phyloP scores from a whole-genome alignment of 2,888 invertebrate genomes.

The Synanthedon vespiformis region DNA sequence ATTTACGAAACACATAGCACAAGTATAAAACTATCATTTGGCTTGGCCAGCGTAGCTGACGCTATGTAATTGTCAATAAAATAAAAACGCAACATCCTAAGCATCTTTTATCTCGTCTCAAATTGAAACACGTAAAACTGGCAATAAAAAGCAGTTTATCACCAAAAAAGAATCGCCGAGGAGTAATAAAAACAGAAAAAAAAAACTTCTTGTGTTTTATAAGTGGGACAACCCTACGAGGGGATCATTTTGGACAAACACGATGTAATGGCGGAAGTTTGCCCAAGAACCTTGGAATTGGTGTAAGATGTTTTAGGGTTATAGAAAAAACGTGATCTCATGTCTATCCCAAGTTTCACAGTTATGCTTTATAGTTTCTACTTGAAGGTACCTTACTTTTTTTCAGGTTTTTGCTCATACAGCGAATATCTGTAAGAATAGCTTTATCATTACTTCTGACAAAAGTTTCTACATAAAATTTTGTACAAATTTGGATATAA shows the following conservation, averaged over 20 bases:
- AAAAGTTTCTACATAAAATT: too few species aligned
- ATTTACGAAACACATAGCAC: not conserved
- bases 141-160: conserved; percentile 5
- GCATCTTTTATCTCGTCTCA: not conserved
- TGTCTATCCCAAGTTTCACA: not conserved
- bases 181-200: conserved; percentile 2
- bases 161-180: conserved; percentile 1
- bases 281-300: conserved; percentile 3
- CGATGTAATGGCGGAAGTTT: conserved; percentile 8
- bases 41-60: too few species aligned
- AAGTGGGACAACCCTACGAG: conserved; percentile 1
- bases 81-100: not conserved
- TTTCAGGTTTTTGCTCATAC: too few species aligned
- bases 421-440: too few species aligned
- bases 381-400: too few species aligned
- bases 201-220: conserved; percentile 6
- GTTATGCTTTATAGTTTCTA: too few species aligned
- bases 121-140: not conserved
- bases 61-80: not conserved
- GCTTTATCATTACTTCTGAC: too few species aligned
- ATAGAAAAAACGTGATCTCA: not conserved
- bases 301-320: not conserved
- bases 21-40: not conserved
- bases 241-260: conserved; percentile 7
- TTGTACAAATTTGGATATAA: too few species aligned